A percentile compares a stretch with the other conserved stretches of the same genome.
Evolutionary conservation across 35 echinoderm and acorn worm genomes (phyloP).

Genomic region (Diadema setosum): DNA sequence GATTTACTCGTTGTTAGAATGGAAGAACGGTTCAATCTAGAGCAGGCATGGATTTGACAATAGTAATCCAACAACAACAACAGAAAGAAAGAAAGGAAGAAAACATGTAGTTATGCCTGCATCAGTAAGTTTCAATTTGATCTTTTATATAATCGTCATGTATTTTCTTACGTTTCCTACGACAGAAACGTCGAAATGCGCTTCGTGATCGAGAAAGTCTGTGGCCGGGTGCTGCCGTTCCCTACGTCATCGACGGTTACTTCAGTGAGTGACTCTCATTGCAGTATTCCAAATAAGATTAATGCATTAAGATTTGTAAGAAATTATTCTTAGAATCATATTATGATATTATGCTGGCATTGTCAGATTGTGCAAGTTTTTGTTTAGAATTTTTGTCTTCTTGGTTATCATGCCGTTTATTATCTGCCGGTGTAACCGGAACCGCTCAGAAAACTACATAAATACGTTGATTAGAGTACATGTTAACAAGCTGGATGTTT

Average conservation of each 20-base stretch:
- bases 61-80: background rate
- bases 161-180: background rate
- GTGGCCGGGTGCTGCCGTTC: slow-evolving; percentile 43
- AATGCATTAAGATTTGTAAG: background rate
- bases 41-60: background rate
- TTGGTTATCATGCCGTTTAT: background rate
- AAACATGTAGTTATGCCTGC: background rate
- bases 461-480: no score
- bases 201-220: slow-evolving; percentile 19
- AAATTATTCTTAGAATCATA: background rate
- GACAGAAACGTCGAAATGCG: slow-evolving; percentile 16
- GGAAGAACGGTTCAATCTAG: background rate
- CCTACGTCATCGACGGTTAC: slow-evolving; percentile 45
- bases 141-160: background rate
- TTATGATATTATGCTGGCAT: background rate
- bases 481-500: no score
- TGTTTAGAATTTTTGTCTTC: background rate
- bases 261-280: slow-evolving; percentile 18
- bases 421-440: background rate
- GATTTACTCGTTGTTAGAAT: background rate
- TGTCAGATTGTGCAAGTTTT: no score
- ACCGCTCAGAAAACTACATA: no score
- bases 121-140: background rate
- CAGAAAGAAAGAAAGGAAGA: background rate
- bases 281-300: background rate